A percentile compares a stretch with the other conserved stretches of the same genome.
These are phyloP conservation scores for Cinara cedri DNA, from an alignment of 2,888 invertebrate genomes.

Conservation along the genomic window DNA sequence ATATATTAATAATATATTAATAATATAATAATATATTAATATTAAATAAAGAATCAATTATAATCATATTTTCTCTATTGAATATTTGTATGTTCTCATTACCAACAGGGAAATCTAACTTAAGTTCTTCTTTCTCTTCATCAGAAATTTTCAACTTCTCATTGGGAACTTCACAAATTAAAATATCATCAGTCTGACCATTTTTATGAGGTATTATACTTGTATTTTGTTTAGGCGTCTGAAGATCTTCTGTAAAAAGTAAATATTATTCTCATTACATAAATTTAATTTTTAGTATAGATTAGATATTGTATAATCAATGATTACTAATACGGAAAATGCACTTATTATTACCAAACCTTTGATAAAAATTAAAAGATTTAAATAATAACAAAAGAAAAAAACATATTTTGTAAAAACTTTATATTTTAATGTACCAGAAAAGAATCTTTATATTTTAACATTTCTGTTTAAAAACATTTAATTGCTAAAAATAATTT, in stretches of 20 bases:
- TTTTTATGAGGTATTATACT: background rate
- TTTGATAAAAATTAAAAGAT: background rate
- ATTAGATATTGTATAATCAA: background rate
- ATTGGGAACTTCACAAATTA: constrained; percentile 16
- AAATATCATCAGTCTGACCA: background rate
- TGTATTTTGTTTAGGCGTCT: background rate
- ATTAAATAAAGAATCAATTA: background rate
- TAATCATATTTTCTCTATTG: constrained; percentile 18
- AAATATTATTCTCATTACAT: background rate
- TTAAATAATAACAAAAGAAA: background rate
- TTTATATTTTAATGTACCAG: background rate
- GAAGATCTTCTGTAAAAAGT: constrained; percentile 11
- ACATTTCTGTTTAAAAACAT: background rate
- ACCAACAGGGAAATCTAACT: constrained; percentile 6
- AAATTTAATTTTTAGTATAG: no score
- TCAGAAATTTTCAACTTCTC: background rate
- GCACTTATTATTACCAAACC: background rate
- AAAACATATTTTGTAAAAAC: background rate
- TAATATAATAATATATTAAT: background rate
- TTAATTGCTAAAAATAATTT: constrained; percentile 9
- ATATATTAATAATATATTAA: background rate
- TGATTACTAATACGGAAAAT: background rate
- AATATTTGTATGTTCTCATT: background rate
- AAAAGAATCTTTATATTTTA: background rate
- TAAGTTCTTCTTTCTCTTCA: constrained; percentile 24